Evolutionary conservation across 2,888 invertebrate genomes (phyloP).

Genomic region (Gnatocerus cornutus): DNA sequence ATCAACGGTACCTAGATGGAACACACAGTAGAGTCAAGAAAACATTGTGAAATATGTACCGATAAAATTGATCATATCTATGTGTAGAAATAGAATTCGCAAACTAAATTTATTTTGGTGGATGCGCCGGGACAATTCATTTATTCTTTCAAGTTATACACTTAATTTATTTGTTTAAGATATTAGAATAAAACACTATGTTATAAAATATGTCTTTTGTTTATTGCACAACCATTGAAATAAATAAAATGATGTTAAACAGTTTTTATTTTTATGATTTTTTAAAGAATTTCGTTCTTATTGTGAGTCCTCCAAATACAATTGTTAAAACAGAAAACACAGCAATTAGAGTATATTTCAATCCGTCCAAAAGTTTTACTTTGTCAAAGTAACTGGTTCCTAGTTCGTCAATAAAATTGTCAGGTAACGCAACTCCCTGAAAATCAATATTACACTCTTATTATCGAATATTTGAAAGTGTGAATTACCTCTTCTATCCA

Average conservation of each 20-base stretch:
- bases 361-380: slow-evolving; percentile 53
- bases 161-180: no score
- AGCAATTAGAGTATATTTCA: slow-evolving; percentile 50
- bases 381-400: slow-evolving; percentile 55
- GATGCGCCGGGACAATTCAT: no score
- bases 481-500: slow-evolving; percentile 82
- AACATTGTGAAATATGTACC: no score
- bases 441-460: no score
- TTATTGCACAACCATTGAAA: slow-evolving; percentile 1
- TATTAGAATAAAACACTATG: no score
- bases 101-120: no score
- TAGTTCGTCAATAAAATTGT: slow-evolving; percentile 54
- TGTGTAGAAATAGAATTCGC: no score
- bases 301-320: background rate
- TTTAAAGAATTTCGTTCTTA: slow-evolving; percentile 4
- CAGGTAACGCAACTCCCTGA: slow-evolving; percentile 38
- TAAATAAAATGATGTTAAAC: background rate
- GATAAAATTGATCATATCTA: no score
- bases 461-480: slow-evolving; percentile 1
- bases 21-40: no score
- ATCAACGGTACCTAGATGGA: no score
- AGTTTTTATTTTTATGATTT: background rate
- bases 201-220: no score
- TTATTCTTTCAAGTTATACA: no score
- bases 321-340: background rate